A percentile compares a stretch with the other conserved stretches of the same genome.
Evolutionary conservation across 2,113 vertebrate species (phyloP).

Genomic region (Progne subis): DNA sequence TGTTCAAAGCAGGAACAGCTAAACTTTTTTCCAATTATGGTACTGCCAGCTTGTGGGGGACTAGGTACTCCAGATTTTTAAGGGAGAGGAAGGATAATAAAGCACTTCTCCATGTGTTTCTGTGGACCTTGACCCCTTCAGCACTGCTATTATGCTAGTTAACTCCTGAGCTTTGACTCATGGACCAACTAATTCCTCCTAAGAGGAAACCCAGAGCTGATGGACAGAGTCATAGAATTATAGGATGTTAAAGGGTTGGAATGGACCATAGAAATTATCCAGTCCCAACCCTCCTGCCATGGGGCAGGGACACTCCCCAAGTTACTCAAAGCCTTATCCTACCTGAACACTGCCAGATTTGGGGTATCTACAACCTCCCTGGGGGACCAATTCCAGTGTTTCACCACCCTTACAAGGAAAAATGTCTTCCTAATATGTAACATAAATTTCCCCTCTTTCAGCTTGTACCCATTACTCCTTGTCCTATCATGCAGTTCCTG

Average conservation of each 20-base stretch:
- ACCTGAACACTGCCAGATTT: neutral
- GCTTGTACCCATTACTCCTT: neutral
- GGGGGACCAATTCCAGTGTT: neutral
- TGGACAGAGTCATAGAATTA: neutral
- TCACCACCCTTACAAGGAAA: neutral
- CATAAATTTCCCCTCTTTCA: neutral
- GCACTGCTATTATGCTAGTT: neutral
- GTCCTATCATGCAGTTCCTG: neutral
- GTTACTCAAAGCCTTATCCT: neutral
- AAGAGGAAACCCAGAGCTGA: neutral
- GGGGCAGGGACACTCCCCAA: neutral
- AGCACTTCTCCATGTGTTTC: neutral
- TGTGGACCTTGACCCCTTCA: neutral
- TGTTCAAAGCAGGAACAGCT: neutral
- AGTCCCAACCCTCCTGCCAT: neutral
- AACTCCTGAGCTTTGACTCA: neutral
- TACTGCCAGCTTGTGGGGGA: neutral
- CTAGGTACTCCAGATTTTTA: neutral
- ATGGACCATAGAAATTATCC: neutral
- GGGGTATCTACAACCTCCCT: neutral
- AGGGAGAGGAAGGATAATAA: neutral
- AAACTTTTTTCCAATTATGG: neutral
- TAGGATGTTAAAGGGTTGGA: neutral
- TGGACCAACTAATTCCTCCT: neutral
- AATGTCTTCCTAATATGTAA: neutral